Base-by-base conservation (phyloP, 2,888 invertebrate genomes). In the Archaeoteleia sp. region DNA sequence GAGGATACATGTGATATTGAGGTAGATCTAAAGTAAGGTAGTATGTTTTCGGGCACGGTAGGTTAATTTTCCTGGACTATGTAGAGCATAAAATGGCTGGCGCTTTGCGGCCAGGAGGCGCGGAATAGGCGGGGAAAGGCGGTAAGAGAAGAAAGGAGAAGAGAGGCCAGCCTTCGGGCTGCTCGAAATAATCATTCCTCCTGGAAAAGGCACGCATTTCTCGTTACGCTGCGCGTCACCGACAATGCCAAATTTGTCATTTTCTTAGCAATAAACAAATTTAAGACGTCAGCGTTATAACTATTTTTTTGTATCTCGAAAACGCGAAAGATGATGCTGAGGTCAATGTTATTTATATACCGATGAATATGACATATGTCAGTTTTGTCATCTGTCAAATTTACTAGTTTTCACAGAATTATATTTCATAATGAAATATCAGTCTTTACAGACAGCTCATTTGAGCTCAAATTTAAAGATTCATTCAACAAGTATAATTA, bases 11-110 rank as follows among this genome's bases (percentile, higher is more conserved):
- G 46, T 34, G 43, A 34, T 40, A 23, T 40, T 25, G 25, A 37
- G 37, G 17, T 60, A 74, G 66, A 30, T 42, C 37, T 51, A 74
- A 79, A 81, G 79, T 78, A 79, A 79, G 82, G 73, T 78, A 81
- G 80, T 79, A 72, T 78, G 78, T 77, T 82, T 81, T 82, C 78
- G 78, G 75, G 78, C 79, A 82, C 80, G 80, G 71, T 80, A 80
- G 75, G 79, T 79, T 78, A 77, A 78, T 78, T 80, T 77, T 74
- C 69, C 39, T 57, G 72, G 67, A 77, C 71, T 83, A 82, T 84
- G 76, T 78, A 83, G 83, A 84, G 83, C 83, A 82, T 81, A 83
- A 83, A 83, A 82, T 78, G 75, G 75, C 72, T 73, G 72, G 74
- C 67, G 67, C 67, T 20, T 20, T 54, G 70, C 62, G 48, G 61